Percentiles rank a stretch among this genome's conserved stretches.
Evolutionary conservation across 2,113 vertebrate species (phyloP).

Genomic region (Megaptera novaeangliae): DNA sequence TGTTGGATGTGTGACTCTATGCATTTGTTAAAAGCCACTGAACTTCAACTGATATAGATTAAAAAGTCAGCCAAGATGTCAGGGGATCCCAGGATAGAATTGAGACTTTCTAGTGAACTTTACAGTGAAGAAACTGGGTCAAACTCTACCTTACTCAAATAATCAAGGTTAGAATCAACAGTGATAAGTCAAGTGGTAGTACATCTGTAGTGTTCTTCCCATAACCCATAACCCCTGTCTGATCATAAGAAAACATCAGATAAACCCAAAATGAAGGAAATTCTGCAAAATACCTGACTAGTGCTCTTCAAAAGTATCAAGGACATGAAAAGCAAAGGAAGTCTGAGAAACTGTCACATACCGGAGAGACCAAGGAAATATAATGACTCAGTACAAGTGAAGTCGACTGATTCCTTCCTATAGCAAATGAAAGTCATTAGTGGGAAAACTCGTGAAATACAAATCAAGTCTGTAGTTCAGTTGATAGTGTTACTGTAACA

Average conservation of each 20-base stretch:
- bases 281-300: background rate
- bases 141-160: background rate
- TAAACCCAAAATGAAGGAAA: background rate
- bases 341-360: background rate
- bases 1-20: background rate
- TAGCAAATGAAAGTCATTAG: background rate
- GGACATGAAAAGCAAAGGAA: background rate
- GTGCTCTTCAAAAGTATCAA: background rate
- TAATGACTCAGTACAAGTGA: background rate
- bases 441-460: background rate
- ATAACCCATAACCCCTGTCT: background rate
- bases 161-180: background rate
- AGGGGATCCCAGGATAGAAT: background rate
- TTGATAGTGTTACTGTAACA: background rate
- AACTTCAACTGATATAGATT: background rate
- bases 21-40: background rate
- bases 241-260: background rate
- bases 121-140: background rate
- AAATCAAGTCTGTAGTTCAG: background rate
- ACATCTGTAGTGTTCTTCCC: background rate
- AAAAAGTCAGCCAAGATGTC: background rate
- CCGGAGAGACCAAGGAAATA: background rate
- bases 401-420: background rate
- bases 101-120: background rate
- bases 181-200: background rate